A percentile compares a stretch with the other conserved stretches of the same genome.
phyloP scores from a whole-genome alignment of 2,797 vertebrate species.

The Diglossa cyanea region DNA sequence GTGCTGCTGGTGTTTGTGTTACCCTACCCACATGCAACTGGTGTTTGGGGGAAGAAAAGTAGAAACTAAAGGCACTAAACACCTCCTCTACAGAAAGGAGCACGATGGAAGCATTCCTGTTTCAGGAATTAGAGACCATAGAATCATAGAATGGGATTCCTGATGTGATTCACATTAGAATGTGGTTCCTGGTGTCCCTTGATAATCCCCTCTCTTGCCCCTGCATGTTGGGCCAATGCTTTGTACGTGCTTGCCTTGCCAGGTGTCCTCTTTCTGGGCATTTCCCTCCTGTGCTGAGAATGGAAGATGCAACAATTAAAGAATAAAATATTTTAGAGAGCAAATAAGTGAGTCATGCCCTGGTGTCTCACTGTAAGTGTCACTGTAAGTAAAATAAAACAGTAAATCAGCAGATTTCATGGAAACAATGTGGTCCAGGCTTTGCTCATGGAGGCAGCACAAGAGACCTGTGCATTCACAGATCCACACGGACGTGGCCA shows the following conservation, averaged over 20 bases:
- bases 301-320: neutral
- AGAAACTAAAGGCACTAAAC: neutral
- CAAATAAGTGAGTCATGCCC: neutral
- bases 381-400: neutral
- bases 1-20: neutral
- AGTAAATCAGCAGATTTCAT: neutral
- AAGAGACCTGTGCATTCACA: neutral
- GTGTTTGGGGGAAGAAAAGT: neutral
- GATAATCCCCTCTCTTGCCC: neutral
- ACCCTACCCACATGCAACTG: neutral
- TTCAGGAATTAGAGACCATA: neutral
- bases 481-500: fast-evolving
- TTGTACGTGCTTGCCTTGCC: fast-evolving
- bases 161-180: neutral
- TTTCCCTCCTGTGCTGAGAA: neutral
- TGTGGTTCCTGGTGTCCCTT: neutral
- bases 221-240: neutral
- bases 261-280: neutral
- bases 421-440: neutral
- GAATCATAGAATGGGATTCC: neutral
- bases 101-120: fast-evolving
- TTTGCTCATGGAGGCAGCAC: neutral
- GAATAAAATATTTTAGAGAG: neutral
- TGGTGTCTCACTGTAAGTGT: neutral
- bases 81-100: neutral